phyloP scores from a whole-genome alignment of 2,113 vertebrate species.

The Sceloporus undulatus region DNA sequence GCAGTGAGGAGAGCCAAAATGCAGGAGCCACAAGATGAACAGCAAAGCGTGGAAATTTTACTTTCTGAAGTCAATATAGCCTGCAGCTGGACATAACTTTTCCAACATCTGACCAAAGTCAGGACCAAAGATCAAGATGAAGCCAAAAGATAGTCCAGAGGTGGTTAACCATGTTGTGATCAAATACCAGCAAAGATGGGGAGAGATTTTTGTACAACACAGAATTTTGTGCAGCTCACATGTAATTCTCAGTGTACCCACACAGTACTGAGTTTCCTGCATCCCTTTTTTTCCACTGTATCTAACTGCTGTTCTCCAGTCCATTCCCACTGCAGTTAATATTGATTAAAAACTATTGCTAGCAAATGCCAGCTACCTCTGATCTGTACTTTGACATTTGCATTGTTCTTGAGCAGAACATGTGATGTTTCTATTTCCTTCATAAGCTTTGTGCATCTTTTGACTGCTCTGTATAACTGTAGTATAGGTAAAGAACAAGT shows the following conservation, averaged over 20 bases:
- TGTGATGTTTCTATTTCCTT: neutral
- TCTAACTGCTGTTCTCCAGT: neutral
- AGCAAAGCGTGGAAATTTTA: too few relatives aligned
- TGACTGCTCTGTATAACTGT: neutral
- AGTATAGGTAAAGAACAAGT: neutral
- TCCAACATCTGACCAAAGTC: too few relatives aligned
- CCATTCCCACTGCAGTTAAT: neutral
- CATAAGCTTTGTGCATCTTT: neutral
- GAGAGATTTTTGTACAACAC: neutral
- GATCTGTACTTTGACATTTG: neutral
- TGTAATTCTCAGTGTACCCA: neutral
- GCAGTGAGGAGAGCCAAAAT: too few relatives aligned
- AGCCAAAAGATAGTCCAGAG: too few relatives aligned
- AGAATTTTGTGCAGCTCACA: neutral
- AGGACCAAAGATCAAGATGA: too few relatives aligned
- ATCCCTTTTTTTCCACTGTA: neutral
- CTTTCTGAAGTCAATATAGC: too few relatives aligned
- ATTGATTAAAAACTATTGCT: neutral
- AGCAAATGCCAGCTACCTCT: neutral
- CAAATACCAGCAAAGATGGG: too few relatives aligned
- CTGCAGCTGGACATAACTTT: too few relatives aligned
- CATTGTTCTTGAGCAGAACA: neutral
- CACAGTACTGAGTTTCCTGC: neutral
- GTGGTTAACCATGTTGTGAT: too few relatives aligned
- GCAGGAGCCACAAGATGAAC: too few relatives aligned